A percentile compares a stretch with the other conserved stretches of the same genome.
These are phyloP conservation scores for Cataglyphis livida DNA, from an alignment of 2,888 invertebrate species.

Conservation along the genomic window DNA sequence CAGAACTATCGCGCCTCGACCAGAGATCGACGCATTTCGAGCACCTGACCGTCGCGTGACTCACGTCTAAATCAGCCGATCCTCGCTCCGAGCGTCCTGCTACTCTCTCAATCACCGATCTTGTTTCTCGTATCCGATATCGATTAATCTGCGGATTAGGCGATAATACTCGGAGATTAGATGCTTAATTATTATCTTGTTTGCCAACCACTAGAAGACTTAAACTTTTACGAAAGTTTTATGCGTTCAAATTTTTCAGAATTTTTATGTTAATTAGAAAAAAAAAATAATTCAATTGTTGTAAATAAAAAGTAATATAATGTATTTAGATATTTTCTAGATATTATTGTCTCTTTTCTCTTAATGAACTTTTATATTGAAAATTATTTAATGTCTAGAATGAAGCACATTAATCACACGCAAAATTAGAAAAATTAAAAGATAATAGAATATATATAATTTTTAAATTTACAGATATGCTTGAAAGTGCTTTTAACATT, in stretches of 20 bases:
- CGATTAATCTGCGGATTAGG: neutral
- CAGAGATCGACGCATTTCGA: constrained; percentile 66
- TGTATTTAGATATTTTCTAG: neutral
- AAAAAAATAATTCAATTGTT: neutral
- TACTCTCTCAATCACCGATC: constrained; percentile 32
- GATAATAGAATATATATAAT: neutral
- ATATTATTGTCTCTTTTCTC: neutral
- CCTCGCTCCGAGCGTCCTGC: constrained; percentile 34
- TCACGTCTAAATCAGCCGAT: constrained; percentile 62
- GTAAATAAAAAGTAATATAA: neutral
- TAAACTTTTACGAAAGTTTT: neutral
- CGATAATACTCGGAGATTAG: neutral
- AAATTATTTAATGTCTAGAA: neutral
- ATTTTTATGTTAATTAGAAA: neutral
- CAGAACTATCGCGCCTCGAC: constrained; percentile 53
- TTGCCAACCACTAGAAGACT: neutral
- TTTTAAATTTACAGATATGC: neutral
- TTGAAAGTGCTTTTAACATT: neutral
- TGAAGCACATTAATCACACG: no score
- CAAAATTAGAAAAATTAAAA: neutral
- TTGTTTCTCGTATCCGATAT: constrained; percentile 24
- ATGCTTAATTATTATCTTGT: neutral
- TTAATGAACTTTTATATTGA: neutral
- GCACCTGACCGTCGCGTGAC: constrained; percentile 63
- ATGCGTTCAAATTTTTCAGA: neutral